Evolutionary conservation across 2,888 invertebrate genomes (phyloP), one percentile per base, ranked within the genome.

Genomic region (Tetragnatha montana): DNA sequence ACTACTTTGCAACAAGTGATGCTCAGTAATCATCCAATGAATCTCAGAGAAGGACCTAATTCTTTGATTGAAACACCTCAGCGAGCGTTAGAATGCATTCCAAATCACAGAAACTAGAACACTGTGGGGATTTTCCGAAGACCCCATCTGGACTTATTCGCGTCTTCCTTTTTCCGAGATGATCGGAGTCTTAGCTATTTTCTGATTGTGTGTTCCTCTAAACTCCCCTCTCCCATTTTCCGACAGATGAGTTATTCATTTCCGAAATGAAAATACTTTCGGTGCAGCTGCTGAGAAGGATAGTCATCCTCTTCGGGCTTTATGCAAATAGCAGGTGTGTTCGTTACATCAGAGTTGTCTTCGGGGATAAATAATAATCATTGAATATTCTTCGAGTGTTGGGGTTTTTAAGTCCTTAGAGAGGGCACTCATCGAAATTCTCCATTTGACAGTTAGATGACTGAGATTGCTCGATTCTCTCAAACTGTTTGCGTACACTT

Each of bases 181-280:
- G 89, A 81, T 81, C 60, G 60, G 14, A 60, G 85, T n/a, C 89
- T 85, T 69, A 69, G 51, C 21, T 14, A 35, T 68, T 73, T 78
- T 83, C 71, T 73, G 73, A 83, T 47, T 68, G 49, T 14, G 69
- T 68, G 68, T 49, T 60, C 47, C 7, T 51, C 50, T 82, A 51
- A 73, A 22, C 81, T 49, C 21, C 22, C 35, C 6, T 10, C 14
- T n/a, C 60, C 12, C 12, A 60, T 12, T 12, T 14, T 60, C 6
- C 60, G 14, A 4, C 60, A 60, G 60, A 60, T 60, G 60, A 35
- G 35, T 74, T 35, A 35, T 74, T 8, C 22, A 76, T 76, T 76
- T 50, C n/a, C 22, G 19, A 76, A 50, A 76, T 76, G 76, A 76
- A 50, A 76, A 76, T 50, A 50, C 12, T n/a, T 49, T n/a, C n/a